Percentiles rank a stretch among this genome's conserved stretches.
Evolutionary conservation across 2,888 invertebrate genomes (phyloP).

Genomic region (Epinotia bilunana): DNA sequence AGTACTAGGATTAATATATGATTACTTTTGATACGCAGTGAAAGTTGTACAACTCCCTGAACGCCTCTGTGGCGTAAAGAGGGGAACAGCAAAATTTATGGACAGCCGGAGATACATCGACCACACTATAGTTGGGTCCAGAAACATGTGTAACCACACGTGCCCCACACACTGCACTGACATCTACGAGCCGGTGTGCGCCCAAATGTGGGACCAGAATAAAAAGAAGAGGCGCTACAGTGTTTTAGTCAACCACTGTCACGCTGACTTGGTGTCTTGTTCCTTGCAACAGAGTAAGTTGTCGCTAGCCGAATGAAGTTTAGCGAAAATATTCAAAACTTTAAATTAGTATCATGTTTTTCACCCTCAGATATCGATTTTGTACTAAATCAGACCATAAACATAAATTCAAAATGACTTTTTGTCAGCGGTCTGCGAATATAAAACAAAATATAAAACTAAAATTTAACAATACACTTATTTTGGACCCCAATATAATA

Average conservation of each 20-base stretch:
- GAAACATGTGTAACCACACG: constrained; percentile 20
- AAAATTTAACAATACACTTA: no score
- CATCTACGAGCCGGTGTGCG: constrained; percentile 20
- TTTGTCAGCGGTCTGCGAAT: no score
- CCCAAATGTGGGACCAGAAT: background rate
- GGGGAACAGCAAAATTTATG: background rate
- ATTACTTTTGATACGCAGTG: background rate
- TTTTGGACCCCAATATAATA: no score
- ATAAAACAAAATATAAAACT: no score
- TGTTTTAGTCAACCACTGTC: constrained; percentile 24
- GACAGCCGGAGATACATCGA: background rate
- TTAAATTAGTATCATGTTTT: background rate
- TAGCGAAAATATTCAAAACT: background rate
- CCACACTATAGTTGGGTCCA: constrained; percentile 1
- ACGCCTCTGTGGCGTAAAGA: background rate
- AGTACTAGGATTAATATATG: background rate
- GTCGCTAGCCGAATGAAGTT: background rate
- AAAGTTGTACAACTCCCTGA: constrained; percentile 6
- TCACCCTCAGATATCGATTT: no score
- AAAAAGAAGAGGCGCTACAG: background rate
- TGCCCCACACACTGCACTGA: constrained; percentile 32
- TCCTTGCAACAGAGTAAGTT: constrained; percentile 17
- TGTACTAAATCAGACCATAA: no score
- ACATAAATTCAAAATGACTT: no score
- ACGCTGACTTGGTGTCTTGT: constrained; percentile 22